Percentiles rank a stretch among this genome's conserved stretches.
These are phyloP conservation scores for Cremastinae sp. DNA, from an alignment of 2,888 invertebrate species.

Conservation along the genomic window DNA sequence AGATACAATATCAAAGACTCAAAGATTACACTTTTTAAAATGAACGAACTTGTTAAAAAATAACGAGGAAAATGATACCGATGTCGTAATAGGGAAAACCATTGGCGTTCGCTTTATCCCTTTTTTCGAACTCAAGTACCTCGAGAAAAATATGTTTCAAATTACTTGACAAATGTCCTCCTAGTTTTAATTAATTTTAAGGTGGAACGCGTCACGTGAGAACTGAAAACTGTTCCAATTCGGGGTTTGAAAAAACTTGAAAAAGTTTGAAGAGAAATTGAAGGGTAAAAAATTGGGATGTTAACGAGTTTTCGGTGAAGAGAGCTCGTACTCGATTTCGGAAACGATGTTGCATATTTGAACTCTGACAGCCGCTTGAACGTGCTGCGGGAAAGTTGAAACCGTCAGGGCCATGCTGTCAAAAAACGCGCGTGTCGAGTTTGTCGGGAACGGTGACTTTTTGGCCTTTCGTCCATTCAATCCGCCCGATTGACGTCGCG, in stretches of 20 bases:
- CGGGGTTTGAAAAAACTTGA: too few species aligned
- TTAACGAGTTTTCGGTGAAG: constrained; percentile 58
- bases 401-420: constrained; percentile 72
- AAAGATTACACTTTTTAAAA: not conserved
- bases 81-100: constrained; percentile 3
- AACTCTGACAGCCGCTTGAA: constrained; percentile 68
- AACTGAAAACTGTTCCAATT: too few species aligned
- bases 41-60: constrained; percentile 2
- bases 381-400: constrained; percentile 68
- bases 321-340: constrained; percentile 67
- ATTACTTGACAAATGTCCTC: too few species aligned
- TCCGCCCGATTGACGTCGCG: constrained; percentile 59
- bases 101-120: not conserved
- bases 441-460: constrained; percentile 62
- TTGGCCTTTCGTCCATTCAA: constrained; percentile 54
- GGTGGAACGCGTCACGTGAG: too few species aligned
- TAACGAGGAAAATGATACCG: constrained; percentile 2
- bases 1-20: constrained; percentile 11
- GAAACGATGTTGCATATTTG: constrained; percentile 68
- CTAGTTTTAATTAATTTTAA: too few species aligned
- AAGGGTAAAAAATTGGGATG: too few species aligned
- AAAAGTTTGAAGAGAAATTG: too few species aligned
- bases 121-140: too few species aligned
- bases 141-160: too few species aligned
- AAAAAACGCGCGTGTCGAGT: constrained; percentile 69